These are phyloP conservation scores for Ctenochaetus hawaiiensis DNA, from an alignment of 2,797 vertebrate species.

Conservation along the genomic window DNA sequence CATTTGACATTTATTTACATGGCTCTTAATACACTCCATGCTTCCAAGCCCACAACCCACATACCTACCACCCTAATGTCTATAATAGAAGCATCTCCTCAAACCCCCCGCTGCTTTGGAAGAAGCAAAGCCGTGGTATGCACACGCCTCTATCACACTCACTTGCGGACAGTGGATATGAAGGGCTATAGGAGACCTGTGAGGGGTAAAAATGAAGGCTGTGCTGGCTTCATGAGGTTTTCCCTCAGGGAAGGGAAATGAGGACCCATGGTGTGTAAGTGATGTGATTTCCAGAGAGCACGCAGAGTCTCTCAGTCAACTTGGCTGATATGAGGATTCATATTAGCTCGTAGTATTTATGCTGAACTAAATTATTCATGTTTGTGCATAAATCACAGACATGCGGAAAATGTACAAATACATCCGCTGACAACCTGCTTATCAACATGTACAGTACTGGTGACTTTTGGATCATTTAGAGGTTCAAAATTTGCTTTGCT, in stretches of 20 bases:
- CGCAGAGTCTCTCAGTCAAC: constrained; percentile 37
- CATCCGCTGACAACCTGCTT: constrained; percentile 17
- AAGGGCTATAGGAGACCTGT: constrained; percentile 64
- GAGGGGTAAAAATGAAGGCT: constrained; percentile 80
- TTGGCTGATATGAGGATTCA: constrained; percentile 48
- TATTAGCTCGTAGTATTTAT: constrained; percentile 41
- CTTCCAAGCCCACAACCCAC: constrained; percentile 29
- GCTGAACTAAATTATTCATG: constrained; percentile 31
- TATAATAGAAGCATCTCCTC: constrained; percentile 46
- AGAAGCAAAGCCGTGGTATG: constrained; percentile 59
- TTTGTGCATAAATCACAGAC: constrained; percentile 40
- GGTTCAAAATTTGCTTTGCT: not conserved
- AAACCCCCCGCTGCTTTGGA: constrained; percentile 47
- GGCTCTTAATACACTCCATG: constrained; percentile 68
- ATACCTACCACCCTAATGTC: constrained; percentile 37
- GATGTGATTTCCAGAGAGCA: constrained; percentile 71
- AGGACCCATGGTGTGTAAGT: constrained; percentile 74
- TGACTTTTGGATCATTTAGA: not conserved
- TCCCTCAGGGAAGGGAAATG: constrained; percentile 60
- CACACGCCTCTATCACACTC: constrained; percentile 53
- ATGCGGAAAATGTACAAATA: constrained; percentile 27
- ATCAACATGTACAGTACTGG: constrained; percentile 12
- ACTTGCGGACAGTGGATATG: constrained; percentile 76
- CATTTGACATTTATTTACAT: constrained; percentile 81
- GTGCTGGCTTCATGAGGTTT: constrained; percentile 47